Evolutionary conservation across 2,888 invertebrate species (phyloP), one percentile per base, ranked within the genome.

Genomic region (Lasius platythorax): DNA sequence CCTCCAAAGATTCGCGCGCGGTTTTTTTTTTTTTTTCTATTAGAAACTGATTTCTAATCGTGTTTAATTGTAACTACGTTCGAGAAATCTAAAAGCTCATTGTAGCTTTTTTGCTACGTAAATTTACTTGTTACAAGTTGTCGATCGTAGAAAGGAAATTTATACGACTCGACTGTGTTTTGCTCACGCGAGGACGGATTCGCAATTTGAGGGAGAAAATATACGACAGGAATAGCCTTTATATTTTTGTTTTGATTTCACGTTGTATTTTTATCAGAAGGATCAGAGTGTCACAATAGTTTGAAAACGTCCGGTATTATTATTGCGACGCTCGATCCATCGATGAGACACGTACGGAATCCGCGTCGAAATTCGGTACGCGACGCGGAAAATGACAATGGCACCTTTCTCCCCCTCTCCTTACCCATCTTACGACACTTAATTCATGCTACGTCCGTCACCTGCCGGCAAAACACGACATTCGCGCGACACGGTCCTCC

Each of bases 391-490:
- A 86, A 81, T 87, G 75, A 73, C 76, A 30, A 61, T 66, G 56
- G 68, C 56, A 64, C 73, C 79, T 75, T 50, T 75, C 73, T 8
- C n/a, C 2, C n/a, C 8, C 18, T 5, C 53, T 8, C 53, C 2
- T 2, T 37, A 0, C n/a, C 8, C 70, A 23, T 63, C 50, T 70
- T 72, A 43, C 67, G 79, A 84, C 79, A 58, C 84, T 85, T 85
- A 85, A 89, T 89, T 82, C 82, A 70, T 61, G 72, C 66, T 63
- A 61, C 78, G 74, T 79, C 79, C 85, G 85, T 88, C 84, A 88
- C 88, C 85, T 87, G 85, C 83, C 83, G 87, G 67, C 84, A 56
- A 53, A 53, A 33, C 56, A 43, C 78, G 68, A 78, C 56, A 56
- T 78, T 50, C 68, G 43, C 33, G 63, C 75, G 63, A 85, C 83